Evolutionary conservation across 2,113 vertebrate genomes (phyloP).

Genomic region (Engystomops pustulosus): DNA sequence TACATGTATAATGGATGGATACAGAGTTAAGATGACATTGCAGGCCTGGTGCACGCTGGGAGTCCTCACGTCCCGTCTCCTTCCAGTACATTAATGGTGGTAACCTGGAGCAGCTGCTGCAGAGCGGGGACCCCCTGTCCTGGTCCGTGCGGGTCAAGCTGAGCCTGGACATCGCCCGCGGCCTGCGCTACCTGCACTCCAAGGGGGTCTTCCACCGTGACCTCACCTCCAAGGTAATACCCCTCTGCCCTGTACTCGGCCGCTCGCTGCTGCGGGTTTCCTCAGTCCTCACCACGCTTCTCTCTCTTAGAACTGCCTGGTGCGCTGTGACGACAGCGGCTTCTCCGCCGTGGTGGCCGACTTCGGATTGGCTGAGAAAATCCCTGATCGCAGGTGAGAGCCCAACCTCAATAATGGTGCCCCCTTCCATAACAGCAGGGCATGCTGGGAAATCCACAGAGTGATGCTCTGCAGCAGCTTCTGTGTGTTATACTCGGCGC

Average conservation of each 20-base stretch:
- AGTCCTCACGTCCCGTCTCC: neutral
- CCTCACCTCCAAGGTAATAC: constrained; percentile 89
- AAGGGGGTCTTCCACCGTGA: constrained; percentile 93
- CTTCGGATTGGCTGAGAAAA: constrained; percentile 95
- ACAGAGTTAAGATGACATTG: neutral
- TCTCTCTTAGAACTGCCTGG: constrained; percentile 86
- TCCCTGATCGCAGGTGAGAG: constrained; percentile 87
- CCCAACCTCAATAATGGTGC: neutral
- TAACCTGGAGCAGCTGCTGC: constrained; percentile 93
- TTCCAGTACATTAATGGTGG: constrained; percentile 92
- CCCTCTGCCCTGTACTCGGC: neutral
- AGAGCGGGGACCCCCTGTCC: constrained; percentile 84
- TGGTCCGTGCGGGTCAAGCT: constrained; percentile 84
- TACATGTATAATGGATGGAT: too few species aligned
- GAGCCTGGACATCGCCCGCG: constrained; percentile 86
- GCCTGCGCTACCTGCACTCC: constrained; percentile 90
- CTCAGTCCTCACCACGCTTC: neutral
- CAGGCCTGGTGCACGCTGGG: neutral
- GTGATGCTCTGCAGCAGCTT: neutral
- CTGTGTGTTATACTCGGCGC: neutral
- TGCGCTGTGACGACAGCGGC: constrained; percentile 79
- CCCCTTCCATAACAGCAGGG: neutral
- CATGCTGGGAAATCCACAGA: neutral
- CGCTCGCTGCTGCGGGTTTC: neutral
- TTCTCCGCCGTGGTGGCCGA: constrained; percentile 92